Evolutionary conservation across 1,140 invertebrate genomes (phyloP), one percentile per base, ranked within the genome.

Genomic region (Drosophila arizonae): DNA sequence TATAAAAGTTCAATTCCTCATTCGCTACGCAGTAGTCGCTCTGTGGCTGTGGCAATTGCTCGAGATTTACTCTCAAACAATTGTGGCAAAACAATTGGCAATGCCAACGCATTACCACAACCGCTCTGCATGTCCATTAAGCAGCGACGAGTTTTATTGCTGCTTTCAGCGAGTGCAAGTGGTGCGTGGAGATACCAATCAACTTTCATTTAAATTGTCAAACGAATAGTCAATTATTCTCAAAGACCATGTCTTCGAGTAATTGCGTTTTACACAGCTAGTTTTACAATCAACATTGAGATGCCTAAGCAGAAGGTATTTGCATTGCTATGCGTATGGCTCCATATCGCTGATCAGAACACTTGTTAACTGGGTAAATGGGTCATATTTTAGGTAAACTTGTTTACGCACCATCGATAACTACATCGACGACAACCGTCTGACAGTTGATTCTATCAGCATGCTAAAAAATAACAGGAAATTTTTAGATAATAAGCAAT

Each of bases 371-470:
- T 87, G 77, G 84, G 84, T 88, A 87, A 87, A 79, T 88, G 84
- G 84, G 84, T 87, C 84, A 88, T 79, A 84, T 77, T 88, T 87
- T 88, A 79, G 79, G 79, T 24, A 87, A 79, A 87, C 84, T 87
- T 72, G 84, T 87, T 87, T 72, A 72, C 48, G 63, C 69, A 60
- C 68, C 72, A 72, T 76, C 79, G 71, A 60, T 77, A 67, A 62
- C 74, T 69, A 50, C 56, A 21, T 67, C 45, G 56, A 50, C 57
- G 65, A 77, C 33, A 33, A 33, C 33, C 6, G 54, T 55, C 62
- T 70, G 64, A 48, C 60, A 30, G 21, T 46, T 24, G 28, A 28
- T 76, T 79, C 68, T 84, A 85, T 84, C 80, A 67, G 65, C 72
- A 77, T 77, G 81, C 81, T 87, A 86, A 72, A 10, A 57, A 43